A percentile compares a stretch with the other conserved stretches of the same genome.
These are phyloP conservation scores for Aplidium turbinatum DNA, from an alignment of 23 tunicate species.

Conservation along the genomic window DNA sequence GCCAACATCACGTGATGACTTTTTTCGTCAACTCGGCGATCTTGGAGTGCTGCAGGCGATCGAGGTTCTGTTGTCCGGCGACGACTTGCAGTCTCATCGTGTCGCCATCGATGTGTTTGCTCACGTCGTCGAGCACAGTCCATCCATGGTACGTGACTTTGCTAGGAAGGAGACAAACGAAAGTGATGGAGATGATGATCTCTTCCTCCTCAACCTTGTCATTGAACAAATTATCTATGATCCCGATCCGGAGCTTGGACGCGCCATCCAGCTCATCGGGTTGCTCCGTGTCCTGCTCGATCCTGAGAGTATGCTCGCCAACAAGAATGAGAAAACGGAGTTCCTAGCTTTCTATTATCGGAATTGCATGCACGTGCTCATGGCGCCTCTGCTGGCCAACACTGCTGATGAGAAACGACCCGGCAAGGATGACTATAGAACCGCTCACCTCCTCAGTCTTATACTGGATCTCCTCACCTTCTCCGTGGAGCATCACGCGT, in stretches of 20 bases:
- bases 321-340: slow-evolving; percentile 90
- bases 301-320: slow-evolving; percentile 97
- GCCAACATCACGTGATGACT: slow-evolving; percentile 70
- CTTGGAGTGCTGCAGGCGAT: slow-evolving; percentile 71
- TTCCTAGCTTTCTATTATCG: slow-evolving; percentile 87
- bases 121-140: slow-evolving; percentile 91
- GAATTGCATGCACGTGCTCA: slow-evolving; percentile 94
- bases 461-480: slow-evolving; percentile 87
- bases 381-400: slow-evolving; percentile 96
- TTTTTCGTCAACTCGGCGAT: slow-evolving; percentile 51
- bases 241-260: slow-evolving; percentile 90
- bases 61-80: slow-evolving; percentile 66
- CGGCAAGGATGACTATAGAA: slow-evolving; percentile 87
- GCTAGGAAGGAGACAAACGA: slow-evolving; percentile 64
- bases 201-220: slow-evolving; percentile 69
- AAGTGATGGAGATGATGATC: slow-evolving; percentile 58
- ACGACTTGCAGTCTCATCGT: slow-evolving; percentile 57
- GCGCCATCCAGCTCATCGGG: slow-evolving; percentile 81
- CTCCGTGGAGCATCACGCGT: slow-evolving; percentile 93
- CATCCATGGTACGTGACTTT: slow-evolving; percentile 94
- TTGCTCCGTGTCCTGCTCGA: slow-evolving; percentile 76
- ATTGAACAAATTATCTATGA: slow-evolving; percentile 95
- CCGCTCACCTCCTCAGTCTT: slow-evolving; percentile 81
- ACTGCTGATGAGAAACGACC: slow-evolving; percentile 81
- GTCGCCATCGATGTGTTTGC: slow-evolving; percentile 81